Conservation (phyloP, 2,113 vertebrate species). For the Oriolus oriolus region DNA sequence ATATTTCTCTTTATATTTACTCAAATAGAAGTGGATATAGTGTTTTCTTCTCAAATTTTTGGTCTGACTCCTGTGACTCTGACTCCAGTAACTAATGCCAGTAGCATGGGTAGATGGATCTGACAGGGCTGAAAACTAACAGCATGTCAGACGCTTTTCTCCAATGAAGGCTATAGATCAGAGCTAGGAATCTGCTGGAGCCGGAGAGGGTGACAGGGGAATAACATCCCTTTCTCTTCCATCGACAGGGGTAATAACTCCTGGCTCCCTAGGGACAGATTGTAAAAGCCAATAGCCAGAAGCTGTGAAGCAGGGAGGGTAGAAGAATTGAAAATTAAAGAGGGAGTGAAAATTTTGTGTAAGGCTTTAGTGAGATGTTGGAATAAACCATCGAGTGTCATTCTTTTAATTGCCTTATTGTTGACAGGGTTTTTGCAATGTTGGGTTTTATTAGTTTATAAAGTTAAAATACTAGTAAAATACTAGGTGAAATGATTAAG, state of each 20-base stretch:
- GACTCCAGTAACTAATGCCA: constrained; percentile 71
- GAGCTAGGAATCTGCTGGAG: constrained; percentile 84
- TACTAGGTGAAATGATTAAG: constrained; percentile 9
- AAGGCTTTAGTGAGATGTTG: constrained; percentile 66
- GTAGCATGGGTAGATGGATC: constrained; percentile 69
- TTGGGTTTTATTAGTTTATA: constrained; percentile 33
- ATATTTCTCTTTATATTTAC: neutral
- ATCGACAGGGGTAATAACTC: constrained; percentile 99
- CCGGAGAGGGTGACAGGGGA: constrained; percentile 93
- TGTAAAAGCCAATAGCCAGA: constrained; percentile 98
- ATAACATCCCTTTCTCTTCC: constrained; percentile 99
- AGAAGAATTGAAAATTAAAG: constrained; percentile 98
- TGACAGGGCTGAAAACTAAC: constrained; percentile 75
- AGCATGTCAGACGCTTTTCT: constrained; percentile 76
- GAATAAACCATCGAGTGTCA: constrained; percentile 70
- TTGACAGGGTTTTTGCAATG: constrained; percentile 15
- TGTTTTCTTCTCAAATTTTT: constrained; percentile 51
- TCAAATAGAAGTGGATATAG: neutral
- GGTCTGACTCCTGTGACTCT: constrained; percentile 68
- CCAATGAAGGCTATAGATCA: constrained; percentile 90
- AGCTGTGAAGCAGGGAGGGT: constrained; percentile 95
- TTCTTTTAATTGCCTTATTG: constrained; percentile 63
- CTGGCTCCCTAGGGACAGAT: constrained; percentile 97
- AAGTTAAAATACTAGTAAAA: constrained; percentile 8
- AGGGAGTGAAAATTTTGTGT: constrained; percentile 77